Evolutionary conservation across 2,888 invertebrate genomes (phyloP).

Genomic region (Osmoderma eremita): DNA sequence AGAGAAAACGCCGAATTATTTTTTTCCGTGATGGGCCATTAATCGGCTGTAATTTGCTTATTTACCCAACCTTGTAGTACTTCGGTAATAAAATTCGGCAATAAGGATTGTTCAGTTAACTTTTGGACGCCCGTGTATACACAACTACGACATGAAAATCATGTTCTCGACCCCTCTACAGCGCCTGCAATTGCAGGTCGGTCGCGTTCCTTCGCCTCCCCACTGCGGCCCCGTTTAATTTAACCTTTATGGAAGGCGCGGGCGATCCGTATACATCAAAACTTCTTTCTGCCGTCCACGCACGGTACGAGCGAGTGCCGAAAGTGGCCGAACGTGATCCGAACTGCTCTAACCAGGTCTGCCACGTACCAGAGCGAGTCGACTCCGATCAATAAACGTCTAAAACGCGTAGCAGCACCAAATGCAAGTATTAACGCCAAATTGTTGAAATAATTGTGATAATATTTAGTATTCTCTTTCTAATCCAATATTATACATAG

Average conservation of each 20-base stretch:
- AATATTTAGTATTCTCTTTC: slow-evolving; percentile 61
- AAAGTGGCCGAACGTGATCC: slow-evolving; percentile 34
- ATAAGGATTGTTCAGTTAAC: no score
- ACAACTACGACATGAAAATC: no score
- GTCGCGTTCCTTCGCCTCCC: neutral
- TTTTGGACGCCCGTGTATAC: no score
- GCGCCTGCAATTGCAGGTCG: slow-evolving; percentile 3
- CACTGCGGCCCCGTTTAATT: neutral
- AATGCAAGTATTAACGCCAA: slow-evolving; percentile 64
- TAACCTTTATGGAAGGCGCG: slow-evolving; percentile 8
- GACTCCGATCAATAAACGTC: slow-evolving; percentile 60
- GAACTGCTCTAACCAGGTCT: slow-evolving; percentile 55
- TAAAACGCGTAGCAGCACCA: slow-evolving; percentile 46
- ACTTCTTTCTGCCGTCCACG: slow-evolving; percentile 54
- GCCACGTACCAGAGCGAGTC: slow-evolving; percentile 60
- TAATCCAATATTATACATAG: slow-evolving; percentile 5
- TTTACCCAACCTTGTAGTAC: no score
- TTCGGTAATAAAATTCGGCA: no score
- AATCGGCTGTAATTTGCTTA: no score
- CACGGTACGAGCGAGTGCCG: slow-evolving; percentile 40
- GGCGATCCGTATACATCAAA: slow-evolving; percentile 47
- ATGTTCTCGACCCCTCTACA: no score
- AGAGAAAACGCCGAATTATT: no score
- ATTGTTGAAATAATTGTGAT: slow-evolving; percentile 64
- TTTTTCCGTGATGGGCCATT: no score